phyloP scores from a whole-genome alignment of 2,113 vertebrate species.

The Rhombomys opimus region DNA sequence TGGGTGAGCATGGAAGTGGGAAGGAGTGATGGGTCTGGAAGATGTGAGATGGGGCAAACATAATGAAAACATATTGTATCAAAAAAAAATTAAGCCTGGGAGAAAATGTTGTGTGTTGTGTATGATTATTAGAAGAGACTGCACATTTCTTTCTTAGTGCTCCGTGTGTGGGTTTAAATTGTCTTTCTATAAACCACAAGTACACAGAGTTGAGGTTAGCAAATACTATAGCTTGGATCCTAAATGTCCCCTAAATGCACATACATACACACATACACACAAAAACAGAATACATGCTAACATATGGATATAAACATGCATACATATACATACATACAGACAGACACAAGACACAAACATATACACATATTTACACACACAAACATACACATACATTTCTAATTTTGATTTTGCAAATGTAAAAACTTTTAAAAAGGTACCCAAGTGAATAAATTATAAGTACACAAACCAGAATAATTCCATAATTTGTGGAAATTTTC shows the following conservation, averaged over 20 bases:
- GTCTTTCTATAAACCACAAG: neutral
- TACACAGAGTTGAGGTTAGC: neutral
- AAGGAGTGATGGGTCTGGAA: no score
- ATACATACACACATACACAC: neutral
- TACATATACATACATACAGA: neutral
- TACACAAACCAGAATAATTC: neutral
- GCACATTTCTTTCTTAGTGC: neutral
- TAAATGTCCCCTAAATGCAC: neutral
- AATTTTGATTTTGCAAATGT: neutral
- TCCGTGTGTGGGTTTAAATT: neutral
- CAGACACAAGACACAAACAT: neutral
- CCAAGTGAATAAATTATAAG: neutral
- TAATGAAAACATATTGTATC: neutral
- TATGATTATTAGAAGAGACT: neutral
- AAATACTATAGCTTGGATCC: neutral
- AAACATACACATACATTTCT: neutral
- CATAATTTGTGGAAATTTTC: neutral
- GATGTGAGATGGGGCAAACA: neutral
- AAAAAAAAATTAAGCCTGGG: neutral
- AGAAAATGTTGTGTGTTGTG: neutral
- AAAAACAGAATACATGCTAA: neutral
- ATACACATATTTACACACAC: neutral
- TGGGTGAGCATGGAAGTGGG: neutral
- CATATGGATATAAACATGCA: neutral
- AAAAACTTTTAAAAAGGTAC: neutral